Base-by-base conservation (phyloP, 2,797 vertebrate genomes). In the Hozukius guyotensis region DNA sequence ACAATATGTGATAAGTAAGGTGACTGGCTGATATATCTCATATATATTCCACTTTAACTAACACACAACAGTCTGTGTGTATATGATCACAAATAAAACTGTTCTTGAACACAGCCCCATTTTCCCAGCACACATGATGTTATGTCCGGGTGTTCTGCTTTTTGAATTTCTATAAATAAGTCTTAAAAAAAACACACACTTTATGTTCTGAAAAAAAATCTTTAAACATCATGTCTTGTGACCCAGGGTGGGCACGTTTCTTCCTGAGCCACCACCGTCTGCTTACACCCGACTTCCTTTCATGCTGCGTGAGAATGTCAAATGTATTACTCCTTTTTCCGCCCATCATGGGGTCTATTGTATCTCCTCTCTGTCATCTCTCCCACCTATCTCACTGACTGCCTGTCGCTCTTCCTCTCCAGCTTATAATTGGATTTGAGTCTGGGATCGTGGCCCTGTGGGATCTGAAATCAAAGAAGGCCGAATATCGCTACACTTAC, bases 401-500 rank as follows among this genome's bases (percentile, higher is more conserved):
- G 84, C 89, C 87, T 88, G 86, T 90, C 87, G 74, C 90, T 93
- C 87, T 88, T 86, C 78, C 78, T 92, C 95, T 95, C 72, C 95
- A 99, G 98, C 98, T 99, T 88, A 96, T 99, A 95, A 98, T 99
- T 97, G 98, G 98, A 95, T 99, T 96, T 93, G 98, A 99, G 94
- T 97, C 97, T 83, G 98, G 98, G 92, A 99, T 97, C 46, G 97
- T 99, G 86, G 97, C 96, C 72, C 93, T 99, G 88, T 99, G 98
- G 98, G 98, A 99, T 94, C 96, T 99, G 92, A 99, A 99, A 95
- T 99, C 97, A 92, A 99, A 99, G 97, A 99, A 98, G 92, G 98
- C 97, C 0, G 98, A 99, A 94, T 99, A 97, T 94, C 97, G 98
- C 96, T 99, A 99, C 87, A 97, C 97, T 59, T 98, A 99, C 55